Conservation (phyloP, 2,797 vertebrate species). For the Myiotriccus ornatus region DNA sequence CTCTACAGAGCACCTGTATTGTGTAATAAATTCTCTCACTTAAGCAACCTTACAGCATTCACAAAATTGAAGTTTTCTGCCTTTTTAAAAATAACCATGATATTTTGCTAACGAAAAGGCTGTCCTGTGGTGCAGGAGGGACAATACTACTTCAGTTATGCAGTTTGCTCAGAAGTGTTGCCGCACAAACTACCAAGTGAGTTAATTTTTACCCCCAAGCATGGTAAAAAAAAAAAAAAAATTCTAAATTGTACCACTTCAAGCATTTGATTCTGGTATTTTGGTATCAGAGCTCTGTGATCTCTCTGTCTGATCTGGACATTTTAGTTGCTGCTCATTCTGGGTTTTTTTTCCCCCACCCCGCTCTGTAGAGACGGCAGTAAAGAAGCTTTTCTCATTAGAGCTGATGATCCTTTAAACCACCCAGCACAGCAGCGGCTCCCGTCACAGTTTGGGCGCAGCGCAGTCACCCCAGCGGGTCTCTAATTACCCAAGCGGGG, state of each 20-base stretch:
- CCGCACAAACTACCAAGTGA: fast-evolving
- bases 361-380: fast-evolving
- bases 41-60: background rate
- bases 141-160: background rate
- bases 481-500: background rate
- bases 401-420: background rate
- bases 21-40: background rate
- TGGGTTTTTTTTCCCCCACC: too few species aligned
- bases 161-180: background rate
- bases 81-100: background rate
- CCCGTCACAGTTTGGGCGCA: background rate
- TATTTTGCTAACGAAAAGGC: background rate
- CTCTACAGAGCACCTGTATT: background rate
- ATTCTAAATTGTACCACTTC: background rate
- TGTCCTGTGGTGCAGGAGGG: background rate
- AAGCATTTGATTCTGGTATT: background rate
- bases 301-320: background rate
- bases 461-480: background rate
- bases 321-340: background rate
- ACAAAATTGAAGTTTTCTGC: background rate
- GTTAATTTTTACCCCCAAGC: background rate
- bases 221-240: background rate
- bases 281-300: background rate
- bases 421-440: fast-evolving
- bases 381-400: background rate